Base-by-base conservation (phyloP, 2,888 invertebrate genomes). In the Sphecodes monilicornis region DNA sequence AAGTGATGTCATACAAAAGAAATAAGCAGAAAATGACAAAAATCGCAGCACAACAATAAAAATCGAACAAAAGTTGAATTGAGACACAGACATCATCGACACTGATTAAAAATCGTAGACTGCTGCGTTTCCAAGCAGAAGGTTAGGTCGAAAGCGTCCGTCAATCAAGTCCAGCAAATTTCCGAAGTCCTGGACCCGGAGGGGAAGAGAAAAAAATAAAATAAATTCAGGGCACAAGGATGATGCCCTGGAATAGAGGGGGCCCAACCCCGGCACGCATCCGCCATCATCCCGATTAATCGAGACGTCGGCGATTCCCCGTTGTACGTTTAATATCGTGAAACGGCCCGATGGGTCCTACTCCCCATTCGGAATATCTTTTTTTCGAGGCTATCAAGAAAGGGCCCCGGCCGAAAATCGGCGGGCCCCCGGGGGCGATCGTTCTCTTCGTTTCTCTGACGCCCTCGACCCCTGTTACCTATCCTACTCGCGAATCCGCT, bases 401-500 rank as follows among this genome's bases (percentile, higher is more conserved):
- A 66, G 36, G 22, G 66, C 11, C 74, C 32, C 71, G 77, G 57
- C 54, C 74, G 85, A 90, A 90, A 89, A 54, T 89, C 85, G 89
- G 78, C 80, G 80, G n/a, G 83, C 90, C 88, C 73, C 83, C 77
- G 89, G 87, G 60, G 60, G 60, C 88, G 82, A 88, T 78, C 72
- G 82, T 76, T 80, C 74, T 75, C 69, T 76, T 54, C 54, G 72
- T 57, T 77, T 66, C 78, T 39, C 32, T 64, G 54, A 60, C 71
- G 73, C 75, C 22, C 8, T 68, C 29, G 74, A 70, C 60, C 76
- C 88, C 73, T 10, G 80, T 86, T 88, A 86, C 83, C 84, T n/a
- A 78, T 76, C 86, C 70, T 50, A 60, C 75, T 86, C 88, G 90
- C 90, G 90, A 88, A 77, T 89, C 88, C 76, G 39, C 50, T 77